These are phyloP conservation scores for Diplazon laetatorius DNA, from an alignment of 2,888 invertebrate genomes.

Conservation along the genomic window DNA sequence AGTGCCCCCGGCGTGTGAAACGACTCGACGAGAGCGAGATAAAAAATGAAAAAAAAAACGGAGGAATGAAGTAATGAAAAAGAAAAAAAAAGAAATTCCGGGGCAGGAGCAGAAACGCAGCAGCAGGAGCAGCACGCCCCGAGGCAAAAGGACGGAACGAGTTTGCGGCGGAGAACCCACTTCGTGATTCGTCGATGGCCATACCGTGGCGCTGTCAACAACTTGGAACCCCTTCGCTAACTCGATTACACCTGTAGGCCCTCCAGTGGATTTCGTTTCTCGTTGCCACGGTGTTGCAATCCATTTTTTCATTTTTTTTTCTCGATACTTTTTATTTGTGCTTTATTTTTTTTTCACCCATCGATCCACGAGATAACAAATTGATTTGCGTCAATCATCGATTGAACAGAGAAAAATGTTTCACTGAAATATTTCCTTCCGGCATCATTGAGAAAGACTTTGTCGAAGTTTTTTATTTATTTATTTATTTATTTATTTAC, in stretches of 20 bases:
- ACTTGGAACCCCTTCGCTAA: constrained; percentile 32
- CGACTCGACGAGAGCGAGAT: constrained; percentile 39
- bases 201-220: constrained; percentile 42
- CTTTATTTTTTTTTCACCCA: too few species aligned
- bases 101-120: background rate
- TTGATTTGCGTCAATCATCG: constrained; percentile 17
- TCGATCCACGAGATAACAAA: constrained; percentile 11
- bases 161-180: constrained; percentile 25
- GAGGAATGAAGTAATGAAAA: constrained; percentile 28
- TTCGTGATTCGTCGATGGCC: constrained; percentile 41
- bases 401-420: constrained; percentile 8
- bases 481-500: too few species aligned
- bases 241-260: constrained; percentile 45
- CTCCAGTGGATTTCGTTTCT: background rate
- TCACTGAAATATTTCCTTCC: background rate
- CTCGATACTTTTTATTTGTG: too few species aligned
- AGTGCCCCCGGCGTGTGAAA: constrained; percentile 42
- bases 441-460: background rate
- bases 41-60: constrained; percentile 16
- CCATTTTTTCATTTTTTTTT: constrained; percentile 8
- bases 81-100: constrained; percentile 2
- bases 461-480: background rate
- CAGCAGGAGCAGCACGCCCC: background rate
- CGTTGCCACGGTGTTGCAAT: background rate
- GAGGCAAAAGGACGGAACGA: constrained; percentile 22